Percentiles rank a stretch among this genome's conserved stretches.
Evolutionary conservation across 2,888 invertebrate genomes (phyloP).

Genomic region (Meteorus colon): DNA sequence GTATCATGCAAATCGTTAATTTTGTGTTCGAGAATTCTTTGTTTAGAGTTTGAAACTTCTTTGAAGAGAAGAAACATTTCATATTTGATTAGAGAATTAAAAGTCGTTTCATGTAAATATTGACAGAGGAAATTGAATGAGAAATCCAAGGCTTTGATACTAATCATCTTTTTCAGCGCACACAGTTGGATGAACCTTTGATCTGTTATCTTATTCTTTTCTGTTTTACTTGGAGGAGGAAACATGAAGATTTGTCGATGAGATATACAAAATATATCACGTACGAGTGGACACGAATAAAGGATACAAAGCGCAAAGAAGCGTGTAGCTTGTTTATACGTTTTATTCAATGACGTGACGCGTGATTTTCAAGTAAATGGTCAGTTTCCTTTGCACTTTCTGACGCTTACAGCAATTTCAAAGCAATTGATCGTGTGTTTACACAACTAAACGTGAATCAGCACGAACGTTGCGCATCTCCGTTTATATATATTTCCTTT

Average conservation of each 20-base stretch:
- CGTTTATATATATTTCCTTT: not conserved
- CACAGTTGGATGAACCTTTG: not conserved
- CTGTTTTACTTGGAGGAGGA: not conserved
- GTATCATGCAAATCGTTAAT: no score
- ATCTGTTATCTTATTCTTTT: not conserved
- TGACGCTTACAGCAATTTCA: constrained; percentile 45
- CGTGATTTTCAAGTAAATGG: constrained; percentile 55
- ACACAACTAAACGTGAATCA: constrained; percentile 55
- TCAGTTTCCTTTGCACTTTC: constrained; percentile 55
- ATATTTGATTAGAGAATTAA: no score
- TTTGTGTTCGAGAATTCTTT: not conserved
- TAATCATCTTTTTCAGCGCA: no score
- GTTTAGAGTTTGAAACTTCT: not conserved
- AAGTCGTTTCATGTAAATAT: no score
- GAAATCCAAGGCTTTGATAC: no score
- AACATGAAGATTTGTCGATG: constrained; percentile 1
- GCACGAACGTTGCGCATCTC: constrained; percentile 40
- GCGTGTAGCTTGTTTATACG: constrained; percentile 51
- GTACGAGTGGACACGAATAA: constrained; percentile 30
- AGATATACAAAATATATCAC: constrained; percentile 19
- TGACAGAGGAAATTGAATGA: no score
- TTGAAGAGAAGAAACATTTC: no score
- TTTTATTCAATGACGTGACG: constrained; percentile 51
- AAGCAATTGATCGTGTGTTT: constrained; percentile 53
- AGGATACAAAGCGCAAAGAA: constrained; percentile 50